Percentiles rank a stretch among this genome's conserved stretches.
Evolutionary conservation across 1,140 invertebrate species (phyloP).

Genomic region (Halesus radiatus): DNA sequence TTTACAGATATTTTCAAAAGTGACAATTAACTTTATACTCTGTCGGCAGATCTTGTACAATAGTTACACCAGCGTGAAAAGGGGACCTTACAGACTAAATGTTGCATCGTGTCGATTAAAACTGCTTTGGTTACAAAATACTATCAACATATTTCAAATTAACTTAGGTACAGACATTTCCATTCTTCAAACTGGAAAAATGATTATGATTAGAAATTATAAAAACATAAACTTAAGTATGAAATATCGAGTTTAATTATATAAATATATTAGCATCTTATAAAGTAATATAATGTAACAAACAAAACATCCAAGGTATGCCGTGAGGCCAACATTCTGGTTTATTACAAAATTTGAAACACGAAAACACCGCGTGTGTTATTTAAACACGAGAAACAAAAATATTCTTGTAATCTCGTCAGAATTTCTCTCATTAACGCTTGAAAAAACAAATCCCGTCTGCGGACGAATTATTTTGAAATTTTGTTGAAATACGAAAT

Average conservation of each 20-base stretch:
- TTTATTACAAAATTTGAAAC: too few species aligned
- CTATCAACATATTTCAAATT: slow-evolving; percentile 16
- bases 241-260: slow-evolving; percentile 46
- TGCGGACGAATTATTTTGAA: too few species aligned
- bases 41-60: slow-evolving; percentile 64
- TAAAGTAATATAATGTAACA: slow-evolving; percentile 37
- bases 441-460: too few species aligned
- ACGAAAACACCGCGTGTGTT: too few species aligned
- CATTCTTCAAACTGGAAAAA: not conserved
- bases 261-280: slow-evolving; percentile 31
- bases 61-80: slow-evolving; percentile 43
- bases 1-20: slow-evolving; percentile 66
- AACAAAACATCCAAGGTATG: slow-evolving; percentile 9
- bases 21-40: slow-evolving; percentile 71
- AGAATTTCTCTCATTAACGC: too few species aligned
- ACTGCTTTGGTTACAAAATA: slow-evolving; percentile 41
- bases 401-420: too few species aligned
- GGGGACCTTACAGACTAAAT: slow-evolving; percentile 1
- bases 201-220: slow-evolving; percentile 26
- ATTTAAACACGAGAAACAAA: too few species aligned
- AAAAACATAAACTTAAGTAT: slow-evolving; percentile 48
- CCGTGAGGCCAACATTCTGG: too few species aligned
- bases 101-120: not conserved
- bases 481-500: too few species aligned
- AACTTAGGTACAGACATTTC: slow-evolving; percentile 18